These are phyloP conservation scores for Dryobates pubescens DNA, from an alignment of 2,797 vertebrate species.

Conservation along the genomic window DNA sequence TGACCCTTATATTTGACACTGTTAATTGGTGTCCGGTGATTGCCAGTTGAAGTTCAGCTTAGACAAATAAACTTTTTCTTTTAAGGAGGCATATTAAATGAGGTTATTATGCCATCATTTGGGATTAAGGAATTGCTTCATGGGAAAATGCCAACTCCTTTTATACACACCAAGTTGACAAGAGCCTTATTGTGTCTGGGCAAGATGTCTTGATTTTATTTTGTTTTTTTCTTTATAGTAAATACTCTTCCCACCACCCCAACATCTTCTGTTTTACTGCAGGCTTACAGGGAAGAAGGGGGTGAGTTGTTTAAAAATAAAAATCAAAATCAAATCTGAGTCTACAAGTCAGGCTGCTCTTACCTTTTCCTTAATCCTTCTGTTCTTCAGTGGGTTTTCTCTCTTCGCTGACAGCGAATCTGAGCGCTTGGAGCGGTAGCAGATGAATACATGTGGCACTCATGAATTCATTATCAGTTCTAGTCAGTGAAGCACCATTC, in stretches of 20 bases:
- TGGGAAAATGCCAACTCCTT: constrained; percentile 60
- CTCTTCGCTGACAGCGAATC: background rate
- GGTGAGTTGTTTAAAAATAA: background rate
- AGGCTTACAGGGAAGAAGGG: background rate
- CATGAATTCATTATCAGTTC: background rate
- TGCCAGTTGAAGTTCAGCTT: constrained; percentile 52
- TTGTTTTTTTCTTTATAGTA: constrained; percentile 11
- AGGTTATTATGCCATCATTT: constrained; percentile 65
- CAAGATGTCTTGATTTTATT: constrained; percentile 52
- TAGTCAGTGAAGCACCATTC: background rate
- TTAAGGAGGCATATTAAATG: constrained; percentile 42
- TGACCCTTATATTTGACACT: constrained; percentile 48
- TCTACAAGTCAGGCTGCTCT: background rate
- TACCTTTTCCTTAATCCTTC: background rate
- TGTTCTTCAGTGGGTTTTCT: background rate
- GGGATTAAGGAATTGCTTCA: constrained; percentile 68
- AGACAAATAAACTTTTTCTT: constrained; percentile 67
- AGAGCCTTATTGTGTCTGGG: constrained; percentile 53
- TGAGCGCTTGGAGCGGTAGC: background rate
- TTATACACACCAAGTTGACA: constrained; percentile 47
- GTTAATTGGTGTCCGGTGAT: constrained; percentile 56
- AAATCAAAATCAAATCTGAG: background rate
- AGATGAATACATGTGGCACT: background rate
- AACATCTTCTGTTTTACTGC: background rate
- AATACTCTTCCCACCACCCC: background rate